Base-by-base conservation (phyloP, 2,888 invertebrate species). In the Dugesia japonica region DNA sequence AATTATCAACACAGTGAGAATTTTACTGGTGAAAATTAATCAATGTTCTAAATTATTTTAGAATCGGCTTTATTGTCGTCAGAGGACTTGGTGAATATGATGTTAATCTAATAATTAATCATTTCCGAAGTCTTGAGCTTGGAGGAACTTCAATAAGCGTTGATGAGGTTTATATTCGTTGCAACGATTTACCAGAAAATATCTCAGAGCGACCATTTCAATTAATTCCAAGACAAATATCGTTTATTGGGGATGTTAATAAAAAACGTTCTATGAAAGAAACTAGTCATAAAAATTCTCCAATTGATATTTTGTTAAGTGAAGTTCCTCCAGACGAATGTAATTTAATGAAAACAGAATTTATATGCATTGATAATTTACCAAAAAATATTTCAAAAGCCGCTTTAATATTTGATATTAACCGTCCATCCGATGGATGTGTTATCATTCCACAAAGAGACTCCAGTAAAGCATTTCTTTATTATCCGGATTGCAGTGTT, bases 301-400 rank as follows among this genome's bases (percentile, higher is more conserved):
- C 56, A 4, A 23, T 23, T n/a, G 23, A 56, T 56, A n/a, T 56
- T 9, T n/a, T 4, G 7, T 56, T 56, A 23, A 23, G 20, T 56
- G 56, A 56, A 20, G 7, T 23, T 56, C 56, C 56, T 7, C 56
- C 4, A 23, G 56, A 56, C 1, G 56, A 56, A n/a, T 56, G 23
- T 56, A 56, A 56, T n/a, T 23, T 56, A 56, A 56, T 56, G 56
- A 56, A 56, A 56, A 56, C 56, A 4, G 56, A 56, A 23, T 56
- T 56, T 23, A n/a, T 56, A 4, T 56, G 56, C 17, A 56, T 56
- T 23, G 56, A 56, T 23, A 56, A 56, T 56, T n/a, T 56, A 56
- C 56, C 56, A 56, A 56, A 56, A 56, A 56, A 56, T n/a, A 56
- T 56, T 1, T n/a, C 56, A n/a, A 56, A 56, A 56, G 56, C 56